phyloP scores from a whole-genome alignment of 2,888 invertebrate species.

The Cistogaster globosa region DNA sequence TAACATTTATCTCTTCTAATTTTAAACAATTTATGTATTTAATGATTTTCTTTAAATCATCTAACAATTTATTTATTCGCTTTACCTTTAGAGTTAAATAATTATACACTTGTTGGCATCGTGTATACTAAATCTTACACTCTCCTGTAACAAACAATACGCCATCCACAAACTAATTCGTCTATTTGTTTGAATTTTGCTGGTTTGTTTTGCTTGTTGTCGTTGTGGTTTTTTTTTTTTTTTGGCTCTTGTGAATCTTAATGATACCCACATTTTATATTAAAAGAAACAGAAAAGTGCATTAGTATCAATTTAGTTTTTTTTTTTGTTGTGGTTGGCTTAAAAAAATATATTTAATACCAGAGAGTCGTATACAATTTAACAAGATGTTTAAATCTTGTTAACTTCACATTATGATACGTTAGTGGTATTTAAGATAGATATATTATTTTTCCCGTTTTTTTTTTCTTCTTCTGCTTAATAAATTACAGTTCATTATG shows the following conservation, averaged over 20 bases:
- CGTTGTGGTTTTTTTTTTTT: neutral
- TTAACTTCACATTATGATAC: conserved; percentile 71
- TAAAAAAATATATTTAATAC: conserved; percentile 11
- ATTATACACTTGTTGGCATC: conserved; percentile 70
- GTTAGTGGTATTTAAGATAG: conserved; percentile 57
- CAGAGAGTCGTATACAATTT: conserved; percentile 59
- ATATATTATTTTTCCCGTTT: conserved; percentile 38
- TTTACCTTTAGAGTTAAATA: conserved; percentile 64
- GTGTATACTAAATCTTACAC: conserved; percentile 67
- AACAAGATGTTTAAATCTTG: conserved; percentile 71
- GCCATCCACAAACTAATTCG: neutral
- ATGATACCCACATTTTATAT: conserved; percentile 62
- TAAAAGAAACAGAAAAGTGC: conserved; percentile 51
- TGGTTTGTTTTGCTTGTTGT: too few species aligned
- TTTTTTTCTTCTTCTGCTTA: conserved; percentile 55
- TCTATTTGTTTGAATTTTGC: conserved; percentile 6
- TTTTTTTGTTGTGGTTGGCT: neutral
- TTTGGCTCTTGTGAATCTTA: conserved; percentile 40
- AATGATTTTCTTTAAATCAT: conserved; percentile 71
- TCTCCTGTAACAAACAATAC: neutral
- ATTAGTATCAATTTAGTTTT: conserved; percentile 62
- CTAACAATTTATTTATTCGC: conserved; percentile 65
- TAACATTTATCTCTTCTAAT: conserved; percentile 59
- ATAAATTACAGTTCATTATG: conserved; percentile 71
- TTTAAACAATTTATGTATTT: conserved; percentile 66